Evolutionary conservation across 2,113 vertebrate genomes (phyloP).

Genomic region (Indicator maculatus): DNA sequence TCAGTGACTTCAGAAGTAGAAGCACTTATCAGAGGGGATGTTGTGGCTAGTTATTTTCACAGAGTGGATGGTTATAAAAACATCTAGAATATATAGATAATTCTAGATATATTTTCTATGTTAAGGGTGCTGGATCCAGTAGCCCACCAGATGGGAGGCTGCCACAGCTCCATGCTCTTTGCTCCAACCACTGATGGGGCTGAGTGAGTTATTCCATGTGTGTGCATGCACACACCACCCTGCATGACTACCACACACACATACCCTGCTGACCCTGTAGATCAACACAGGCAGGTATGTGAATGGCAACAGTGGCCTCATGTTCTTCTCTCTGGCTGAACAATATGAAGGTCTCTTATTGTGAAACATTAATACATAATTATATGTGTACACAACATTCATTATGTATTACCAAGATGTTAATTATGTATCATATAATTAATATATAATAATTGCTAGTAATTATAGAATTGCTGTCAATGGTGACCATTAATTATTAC

Average conservation of each 20-base stretch:
- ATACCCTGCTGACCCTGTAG: not conserved
- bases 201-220: accelerated
- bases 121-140: not conserved
- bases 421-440: not conserved
- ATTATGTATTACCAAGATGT: not conserved
- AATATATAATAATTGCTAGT: not conserved
- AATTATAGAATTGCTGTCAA: not conserved
- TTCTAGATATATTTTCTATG: not conserved
- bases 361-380: not conserved
- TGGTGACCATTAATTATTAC: not conserved
- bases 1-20: not conserved
- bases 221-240: not conserved
- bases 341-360: not conserved
- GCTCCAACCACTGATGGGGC: not conserved
- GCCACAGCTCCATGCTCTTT: not conserved
- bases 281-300: not conserved
- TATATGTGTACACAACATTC: not conserved
- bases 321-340: not conserved
- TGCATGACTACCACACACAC: accelerated
- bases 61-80: not conserved
- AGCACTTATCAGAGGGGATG: not conserved
- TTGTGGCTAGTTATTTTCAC: not conserved
- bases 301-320: not conserved
- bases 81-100: not conserved
- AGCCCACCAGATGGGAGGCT: not conserved